Conservation (phyloP, 2,888 invertebrate species). For the Gymnoscelis rufifasciata region DNA sequence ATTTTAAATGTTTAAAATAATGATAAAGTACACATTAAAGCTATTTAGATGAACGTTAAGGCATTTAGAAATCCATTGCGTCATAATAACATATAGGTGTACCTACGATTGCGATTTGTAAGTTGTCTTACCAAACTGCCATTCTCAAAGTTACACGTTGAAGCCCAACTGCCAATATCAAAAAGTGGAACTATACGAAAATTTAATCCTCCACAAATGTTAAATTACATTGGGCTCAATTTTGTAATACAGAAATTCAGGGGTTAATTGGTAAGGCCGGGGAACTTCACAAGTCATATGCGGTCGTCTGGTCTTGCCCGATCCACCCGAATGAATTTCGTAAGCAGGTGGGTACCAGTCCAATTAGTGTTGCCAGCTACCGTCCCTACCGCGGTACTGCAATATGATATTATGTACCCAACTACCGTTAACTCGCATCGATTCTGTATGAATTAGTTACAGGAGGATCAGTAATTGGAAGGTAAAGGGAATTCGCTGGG, state of each 20-base stretch:
- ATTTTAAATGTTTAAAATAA: too few species aligned
- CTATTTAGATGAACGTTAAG: too few species aligned
- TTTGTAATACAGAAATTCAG: slow-evolving; percentile 51
- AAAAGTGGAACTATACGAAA: slow-evolving; percentile 30
- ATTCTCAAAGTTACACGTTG: too few species aligned
- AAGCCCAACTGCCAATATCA: neutral
- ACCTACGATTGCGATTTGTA: too few species aligned
- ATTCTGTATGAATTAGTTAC: slow-evolving; percentile 35
- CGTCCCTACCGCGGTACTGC: slow-evolving; percentile 26
- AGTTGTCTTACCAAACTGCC: too few species aligned
- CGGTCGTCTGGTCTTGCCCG: slow-evolving; percentile 53
- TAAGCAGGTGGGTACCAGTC: slow-evolving; percentile 33
- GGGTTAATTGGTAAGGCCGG: slow-evolving; percentile 57
- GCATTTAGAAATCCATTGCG: too few species aligned
- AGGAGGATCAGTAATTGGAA: slow-evolving; percentile 26
- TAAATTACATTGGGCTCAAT: slow-evolving; percentile 64
- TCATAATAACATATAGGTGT: too few species aligned
- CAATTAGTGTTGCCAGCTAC: slow-evolving; percentile 36
- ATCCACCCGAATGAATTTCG: slow-evolving; percentile 41
- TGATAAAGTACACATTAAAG: too few species aligned
- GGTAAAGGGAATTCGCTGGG: slow-evolving; percentile 15
- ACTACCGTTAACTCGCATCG: slow-evolving; percentile 29
- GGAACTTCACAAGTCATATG: slow-evolving; percentile 59
- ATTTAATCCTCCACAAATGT: slow-evolving; percentile 47
- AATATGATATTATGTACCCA: slow-evolving; percentile 41